Evolutionary conservation across 2,797 vertebrate genomes (phyloP), one percentile per base, ranked within the genome.

Genomic region (Sandelia bainsii): DNA sequence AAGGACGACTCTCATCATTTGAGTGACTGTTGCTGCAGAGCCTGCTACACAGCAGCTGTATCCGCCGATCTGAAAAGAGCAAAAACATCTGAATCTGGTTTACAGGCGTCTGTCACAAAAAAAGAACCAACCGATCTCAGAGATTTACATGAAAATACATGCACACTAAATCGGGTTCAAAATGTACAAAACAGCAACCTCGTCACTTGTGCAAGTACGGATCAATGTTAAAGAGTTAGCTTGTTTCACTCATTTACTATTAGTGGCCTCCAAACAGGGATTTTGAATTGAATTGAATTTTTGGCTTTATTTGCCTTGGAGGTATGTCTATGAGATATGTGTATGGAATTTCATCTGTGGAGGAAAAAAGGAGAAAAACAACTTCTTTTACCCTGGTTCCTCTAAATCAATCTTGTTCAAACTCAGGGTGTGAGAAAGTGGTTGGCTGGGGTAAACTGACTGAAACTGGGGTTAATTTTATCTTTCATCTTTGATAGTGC

Each of bases 11-110:
- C 62, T 48, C 20, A 0, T 25, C 40, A 11, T 73, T 42, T 70
- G 72, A 81, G 48, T 66, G 77, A 79, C 57, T 72, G 65, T 64
- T 48, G 27, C 61, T 32, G 54, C 77, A 49, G 62, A 49, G 62
- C 12, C 46, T 12, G 37, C 17, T 39, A 32, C 29, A 16, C 60
- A 20, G 62, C 13, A 1, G 29, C 29, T 19, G 62, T 29, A 40
- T 69, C 12, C 0, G 25, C 16, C 56, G 22, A 2, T 19, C 42
- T 49, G 32, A 69, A 52, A 42, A 62, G 54, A 70, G 54, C 20
- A n/a, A 20, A 54, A 50, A 57, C 1, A 60, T 63, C 25, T 32
- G 56, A 19, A 46, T 67, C 8, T 65, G 50, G 40, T 77, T 52
- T 49, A 37, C 14, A 67, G 57, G 40, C 62, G n/a, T 77, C 42